These are phyloP conservation scores for Spheniscus humboldti DNA, from an alignment of 2,797 vertebrate genomes.

Conservation along the genomic window DNA sequence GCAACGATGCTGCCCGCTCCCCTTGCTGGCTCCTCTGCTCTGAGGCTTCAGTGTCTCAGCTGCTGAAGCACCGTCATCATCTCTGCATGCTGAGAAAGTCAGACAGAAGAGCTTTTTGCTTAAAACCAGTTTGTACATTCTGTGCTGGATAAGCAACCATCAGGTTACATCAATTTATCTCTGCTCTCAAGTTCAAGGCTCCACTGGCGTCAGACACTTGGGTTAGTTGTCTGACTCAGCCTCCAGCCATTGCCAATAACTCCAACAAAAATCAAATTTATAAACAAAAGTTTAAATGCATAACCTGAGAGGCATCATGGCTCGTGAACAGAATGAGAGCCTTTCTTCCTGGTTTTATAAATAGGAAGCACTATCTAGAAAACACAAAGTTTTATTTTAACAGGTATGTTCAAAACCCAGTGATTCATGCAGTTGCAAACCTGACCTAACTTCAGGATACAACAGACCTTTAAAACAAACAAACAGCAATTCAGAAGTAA, in stretches of 20 bases:
- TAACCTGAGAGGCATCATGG: neutral
- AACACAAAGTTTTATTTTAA: neutral
- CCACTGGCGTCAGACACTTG: rapidly evolving
- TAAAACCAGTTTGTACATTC: neutral
- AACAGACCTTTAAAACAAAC: neutral
- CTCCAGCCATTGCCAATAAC: neutral
- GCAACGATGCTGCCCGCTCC: rapidly evolving
- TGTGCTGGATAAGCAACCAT: neutral
- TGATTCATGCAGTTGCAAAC: neutral
- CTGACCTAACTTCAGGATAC: neutral
- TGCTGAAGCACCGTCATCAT: rapidly evolving
- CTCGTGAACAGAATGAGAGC: neutral
- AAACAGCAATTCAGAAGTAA: neutral
- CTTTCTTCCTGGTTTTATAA: neutral
- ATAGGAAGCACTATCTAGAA: neutral
- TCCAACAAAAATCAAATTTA: neutral
- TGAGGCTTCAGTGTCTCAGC: neutral
- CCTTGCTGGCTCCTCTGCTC: neutral
- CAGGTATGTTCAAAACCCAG: neutral
- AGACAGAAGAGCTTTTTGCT: neutral
- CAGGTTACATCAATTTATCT: neutral
- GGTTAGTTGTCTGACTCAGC: neutral
- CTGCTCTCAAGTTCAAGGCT: neutral
- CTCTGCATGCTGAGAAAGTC: neutral
- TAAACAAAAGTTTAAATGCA: neutral